phyloP scores from a whole-genome alignment of 2,113 vertebrate species.

The Trichechus manatus region DNA sequence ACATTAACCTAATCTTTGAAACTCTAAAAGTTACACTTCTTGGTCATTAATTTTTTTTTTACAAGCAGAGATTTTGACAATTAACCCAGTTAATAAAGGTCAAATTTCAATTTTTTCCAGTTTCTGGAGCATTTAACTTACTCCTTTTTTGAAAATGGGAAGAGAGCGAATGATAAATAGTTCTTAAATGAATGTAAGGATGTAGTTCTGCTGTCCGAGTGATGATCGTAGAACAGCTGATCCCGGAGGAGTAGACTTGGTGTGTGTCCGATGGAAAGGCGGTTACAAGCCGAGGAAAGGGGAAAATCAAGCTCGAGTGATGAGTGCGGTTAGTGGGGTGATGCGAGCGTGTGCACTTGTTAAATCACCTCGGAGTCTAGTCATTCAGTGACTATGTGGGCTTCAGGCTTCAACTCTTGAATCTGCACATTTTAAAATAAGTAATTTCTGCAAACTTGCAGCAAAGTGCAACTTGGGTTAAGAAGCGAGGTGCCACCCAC shows the following conservation, averaged over 20 bases:
- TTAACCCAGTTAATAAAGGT: slow-evolving; percentile 94
- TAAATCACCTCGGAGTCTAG: slow-evolving; percentile 57
- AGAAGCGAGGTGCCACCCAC: neutral
- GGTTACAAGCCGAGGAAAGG: slow-evolving; percentile 69
- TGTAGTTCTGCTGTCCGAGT: slow-evolving; percentile 86
- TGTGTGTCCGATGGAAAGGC: slow-evolving; percentile 74
- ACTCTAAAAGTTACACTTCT: slow-evolving; percentile 90
- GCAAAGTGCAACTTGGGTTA: neutral
- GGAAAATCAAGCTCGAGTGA: slow-evolving; percentile 68
- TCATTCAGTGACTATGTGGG: slow-evolving; percentile 52
- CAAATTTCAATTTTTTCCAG: slow-evolving; percentile 92
- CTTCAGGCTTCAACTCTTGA: slow-evolving; percentile 38
- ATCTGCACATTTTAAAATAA: slow-evolving; percentile 72
- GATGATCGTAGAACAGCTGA: slow-evolving; percentile 75
- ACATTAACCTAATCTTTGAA: slow-evolving; percentile 90
- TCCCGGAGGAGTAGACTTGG: slow-evolving; percentile 73
- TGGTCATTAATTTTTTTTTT: slow-evolving; percentile 91
- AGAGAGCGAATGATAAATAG: slow-evolving; percentile 89
- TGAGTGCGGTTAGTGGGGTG: neutral
- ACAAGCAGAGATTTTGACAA: slow-evolving; percentile 92
- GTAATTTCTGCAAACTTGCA: slow-evolving; percentile 55
- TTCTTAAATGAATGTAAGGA: slow-evolving; percentile 87
- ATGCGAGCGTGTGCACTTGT: neutral
- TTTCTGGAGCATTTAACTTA: slow-evolving; percentile 91
- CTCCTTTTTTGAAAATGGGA: slow-evolving; percentile 89